These are phyloP conservation scores for western clawed frog (Xenopus tropicalis) DNA, from an alignment of 2,113 vertebrate genomes.

Conservation along the genomic window DNA sequence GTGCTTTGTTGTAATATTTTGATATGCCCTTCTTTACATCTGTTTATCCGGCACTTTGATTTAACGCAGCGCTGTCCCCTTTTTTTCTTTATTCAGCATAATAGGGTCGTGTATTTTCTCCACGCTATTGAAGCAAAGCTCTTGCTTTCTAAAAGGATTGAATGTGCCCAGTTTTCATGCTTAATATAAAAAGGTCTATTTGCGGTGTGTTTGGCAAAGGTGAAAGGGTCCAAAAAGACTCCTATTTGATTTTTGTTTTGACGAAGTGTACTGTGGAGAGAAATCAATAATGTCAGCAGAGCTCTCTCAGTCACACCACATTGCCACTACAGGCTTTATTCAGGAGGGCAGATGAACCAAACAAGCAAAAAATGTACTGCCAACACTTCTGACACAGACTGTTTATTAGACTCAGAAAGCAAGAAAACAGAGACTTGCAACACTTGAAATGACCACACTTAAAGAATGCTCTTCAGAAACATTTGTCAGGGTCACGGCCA, in stretches of 20 bases:
- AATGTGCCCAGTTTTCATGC: slow-evolving; percentile 52
- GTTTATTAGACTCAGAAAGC: slow-evolving; percentile 86
- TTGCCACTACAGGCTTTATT: slow-evolving; percentile 72
- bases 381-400: slow-evolving; percentile 86
- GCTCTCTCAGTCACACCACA: slow-evolving; percentile 68
- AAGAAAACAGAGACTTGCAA: slow-evolving; percentile 62
- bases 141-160: slow-evolving; percentile 53
- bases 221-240: slow-evolving; percentile 92
- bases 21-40: not conserved
- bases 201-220: slow-evolving; percentile 91
- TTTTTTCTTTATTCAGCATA: not conserved
- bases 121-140: slow-evolving; percentile 45
- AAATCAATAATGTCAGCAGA: slow-evolving; percentile 93
- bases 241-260: slow-evolving; percentile 98
- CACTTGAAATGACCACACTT: slow-evolving; percentile 76
- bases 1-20: not conserved
- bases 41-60: not conserved
- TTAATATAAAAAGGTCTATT: slow-evolving; percentile 78
- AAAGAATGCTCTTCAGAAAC: slow-evolving; percentile 65
- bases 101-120: not conserved
- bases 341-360: slow-evolving; percentile 83
- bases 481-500: slow-evolving; percentile 91
- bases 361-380: slow-evolving; percentile 93
- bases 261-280: slow-evolving; percentile 93
- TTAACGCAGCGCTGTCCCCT: no score